Evolutionary conservation across 2,113 vertebrate genomes (phyloP), one percentile per base, ranked within the genome.

Genomic region (Corydoras sp.): DNA sequence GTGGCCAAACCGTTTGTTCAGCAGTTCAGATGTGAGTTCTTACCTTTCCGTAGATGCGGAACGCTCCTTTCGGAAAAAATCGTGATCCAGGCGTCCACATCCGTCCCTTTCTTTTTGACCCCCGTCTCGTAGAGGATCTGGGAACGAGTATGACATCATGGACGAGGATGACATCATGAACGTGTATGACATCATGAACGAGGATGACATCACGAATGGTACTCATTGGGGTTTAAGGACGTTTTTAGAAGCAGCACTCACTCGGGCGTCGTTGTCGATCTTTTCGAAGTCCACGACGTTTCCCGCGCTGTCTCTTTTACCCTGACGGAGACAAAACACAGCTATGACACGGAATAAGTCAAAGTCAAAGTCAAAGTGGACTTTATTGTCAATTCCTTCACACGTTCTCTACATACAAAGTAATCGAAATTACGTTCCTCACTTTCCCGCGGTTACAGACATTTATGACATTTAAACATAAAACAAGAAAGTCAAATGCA

Each of bases 21-120:
- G 35, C n/a, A 58, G 3, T 3, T 18, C 13, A 5, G 48, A 62
- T 5, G 2, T 76, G n/a, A 29, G 4, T 69, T 24, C 15, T 58
- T 50, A 95, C 97, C 96, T 95, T 91, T 98, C 80, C 93, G 91
- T 70, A 98, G 88, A 78, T 99, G 95, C 2, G 91, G 88, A 9
- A 92, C 81, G 0, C 92, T 96, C 76, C 92, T 92, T 86, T 95
- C 92, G 0, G 92, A 93, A 94, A 99, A 94, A 62, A 99, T 95
- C 76, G 91, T 90, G 85, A 99, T 96, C 95, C 96, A 99, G 59
- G 92, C 94, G 8, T 86, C 81, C 9, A 97, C 93, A 62, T 99
- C 95, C 0, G 94, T 97, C 69, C 94, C 94, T 87, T 91, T 97
- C 66, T 85, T 92, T 81, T 92, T 93, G n/a, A 97, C 91, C 5